Percentiles rank a stretch among this genome's conserved stretches.
Evolutionary conservation across 2,797 vertebrate genomes (phyloP).

Genomic region (Tragopan temminckii): DNA sequence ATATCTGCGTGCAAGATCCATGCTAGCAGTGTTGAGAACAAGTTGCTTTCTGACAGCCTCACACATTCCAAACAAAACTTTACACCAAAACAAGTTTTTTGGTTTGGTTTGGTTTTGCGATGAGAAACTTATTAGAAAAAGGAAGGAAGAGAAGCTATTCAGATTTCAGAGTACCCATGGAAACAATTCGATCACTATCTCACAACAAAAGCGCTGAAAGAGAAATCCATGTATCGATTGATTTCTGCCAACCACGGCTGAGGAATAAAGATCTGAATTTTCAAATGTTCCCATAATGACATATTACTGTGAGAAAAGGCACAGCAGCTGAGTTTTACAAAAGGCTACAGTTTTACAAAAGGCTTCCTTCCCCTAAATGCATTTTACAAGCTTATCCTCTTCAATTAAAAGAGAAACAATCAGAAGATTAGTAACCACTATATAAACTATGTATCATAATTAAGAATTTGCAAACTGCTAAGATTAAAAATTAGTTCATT

Average conservation of each 20-base stretch:
- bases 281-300: background rate
- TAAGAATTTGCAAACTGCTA: background rate
- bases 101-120: background rate
- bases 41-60: background rate
- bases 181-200: background rate
- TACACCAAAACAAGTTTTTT: background rate
- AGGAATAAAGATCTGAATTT: background rate
- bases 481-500: background rate
- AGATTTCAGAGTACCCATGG: background rate
- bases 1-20: background rate
- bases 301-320: background rate
- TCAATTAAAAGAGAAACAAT: background rate
- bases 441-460: fast-evolving
- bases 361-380: background rate
- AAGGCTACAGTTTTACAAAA: background rate
- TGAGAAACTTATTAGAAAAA: background rate
- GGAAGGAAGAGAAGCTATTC: background rate
- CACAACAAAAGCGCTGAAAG: background rate
- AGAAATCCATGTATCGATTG: background rate
- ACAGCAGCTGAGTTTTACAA: background rate
- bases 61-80: background rate
- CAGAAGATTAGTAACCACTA: background rate
- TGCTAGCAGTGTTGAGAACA: background rate
- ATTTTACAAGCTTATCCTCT: background rate
- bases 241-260: background rate